Percentiles rank a stretch among this genome's conserved stretches.
Conservation (phyloP, 2,113 vertebrate genomes). For the Aramus guarauna region DNA sequence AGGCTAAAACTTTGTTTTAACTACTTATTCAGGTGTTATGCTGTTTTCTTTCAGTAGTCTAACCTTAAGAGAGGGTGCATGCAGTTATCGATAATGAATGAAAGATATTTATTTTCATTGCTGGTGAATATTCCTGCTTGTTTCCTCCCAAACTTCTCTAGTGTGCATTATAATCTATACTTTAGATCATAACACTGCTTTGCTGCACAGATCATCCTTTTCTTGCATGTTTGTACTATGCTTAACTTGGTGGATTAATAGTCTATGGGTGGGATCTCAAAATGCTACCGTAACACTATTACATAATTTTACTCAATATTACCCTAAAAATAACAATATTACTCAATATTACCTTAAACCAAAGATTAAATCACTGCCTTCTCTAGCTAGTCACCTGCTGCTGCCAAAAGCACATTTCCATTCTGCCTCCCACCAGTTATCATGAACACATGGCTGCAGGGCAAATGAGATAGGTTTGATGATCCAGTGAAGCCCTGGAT, state of each 20-base stretch:
- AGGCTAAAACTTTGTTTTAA: not conserved
- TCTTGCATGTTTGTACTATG: fast-evolving
- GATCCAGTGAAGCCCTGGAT: not conserved
- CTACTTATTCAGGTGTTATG: not conserved
- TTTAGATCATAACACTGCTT: not conserved
- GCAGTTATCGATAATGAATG: not conserved
- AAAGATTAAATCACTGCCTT: not conserved
- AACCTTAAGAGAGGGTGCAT: not conserved
- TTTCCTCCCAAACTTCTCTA: not conserved
- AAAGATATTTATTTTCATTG: not conserved
- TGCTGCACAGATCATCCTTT: not conserved
- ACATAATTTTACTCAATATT: not conserved
- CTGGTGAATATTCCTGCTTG: not conserved
- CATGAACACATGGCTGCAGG: not conserved
- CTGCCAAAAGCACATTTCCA: not conserved
- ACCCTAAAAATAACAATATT: not conserved
- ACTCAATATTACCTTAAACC: not conserved
- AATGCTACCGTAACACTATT: not conserved
- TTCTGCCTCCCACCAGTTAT: not conserved
- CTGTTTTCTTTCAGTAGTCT: not conserved
- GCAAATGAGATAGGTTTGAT: not conserved
- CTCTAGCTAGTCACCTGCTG: not conserved
- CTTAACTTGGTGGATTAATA: not conserved
- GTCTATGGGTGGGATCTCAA: not conserved
- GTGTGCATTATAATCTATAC: not conserved